phyloP scores from a whole-genome alignment of 2,888 invertebrate genomes.

The Stenichneumon culpator region DNA sequence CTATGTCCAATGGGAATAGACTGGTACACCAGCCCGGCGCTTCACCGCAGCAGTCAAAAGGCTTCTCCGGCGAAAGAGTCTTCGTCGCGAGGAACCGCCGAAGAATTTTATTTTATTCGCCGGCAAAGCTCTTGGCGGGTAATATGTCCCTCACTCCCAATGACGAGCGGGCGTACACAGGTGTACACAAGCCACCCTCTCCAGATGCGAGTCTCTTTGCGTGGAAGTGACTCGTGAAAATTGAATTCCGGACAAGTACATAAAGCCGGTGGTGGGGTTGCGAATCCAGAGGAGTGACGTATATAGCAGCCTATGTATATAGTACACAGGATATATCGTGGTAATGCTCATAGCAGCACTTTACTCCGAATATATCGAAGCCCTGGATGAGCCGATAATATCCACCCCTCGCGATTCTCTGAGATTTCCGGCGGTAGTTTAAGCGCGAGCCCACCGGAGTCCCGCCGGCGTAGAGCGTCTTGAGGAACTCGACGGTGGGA shows the following conservation, averaged over 20 bases:
- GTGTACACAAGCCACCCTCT: background rate
- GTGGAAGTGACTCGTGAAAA: slow-evolving; percentile 21
- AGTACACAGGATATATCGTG: background rate
- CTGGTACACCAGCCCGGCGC: slow-evolving; percentile 69
- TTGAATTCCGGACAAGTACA: slow-evolving; percentile 24
- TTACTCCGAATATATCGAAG: slow-evolving; percentile 33
- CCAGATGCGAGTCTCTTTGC: background rate
- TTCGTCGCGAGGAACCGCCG: background rate
- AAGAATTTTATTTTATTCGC: background rate
- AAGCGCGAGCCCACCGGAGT: background rate
- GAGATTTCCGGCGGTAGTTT: slow-evolving; percentile 31
- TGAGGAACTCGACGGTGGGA: slow-evolving; percentile 44
- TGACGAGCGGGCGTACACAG: background rate
- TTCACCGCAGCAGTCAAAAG: slow-evolving; percentile 76
- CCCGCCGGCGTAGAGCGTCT: slow-evolving; percentile 24
- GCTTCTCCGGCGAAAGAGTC: background rate
- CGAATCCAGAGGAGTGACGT: slow-evolving; percentile 7
- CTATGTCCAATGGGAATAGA: slow-evolving; percentile 78
- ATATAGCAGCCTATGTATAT: background rate
- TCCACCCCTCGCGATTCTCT: slow-evolving; percentile 27
- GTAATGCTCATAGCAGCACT: slow-evolving; percentile 16
- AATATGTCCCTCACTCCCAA: background rate
- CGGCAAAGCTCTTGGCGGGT: background rate
- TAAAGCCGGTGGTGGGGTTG: background rate
- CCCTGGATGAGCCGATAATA: slow-evolving; percentile 47